Percentiles rank a stretch among this genome's conserved stretches.
Evolutionary conservation across 1,140 invertebrate species (phyloP).

Genomic region (Drosophila pallidifrons): DNA sequence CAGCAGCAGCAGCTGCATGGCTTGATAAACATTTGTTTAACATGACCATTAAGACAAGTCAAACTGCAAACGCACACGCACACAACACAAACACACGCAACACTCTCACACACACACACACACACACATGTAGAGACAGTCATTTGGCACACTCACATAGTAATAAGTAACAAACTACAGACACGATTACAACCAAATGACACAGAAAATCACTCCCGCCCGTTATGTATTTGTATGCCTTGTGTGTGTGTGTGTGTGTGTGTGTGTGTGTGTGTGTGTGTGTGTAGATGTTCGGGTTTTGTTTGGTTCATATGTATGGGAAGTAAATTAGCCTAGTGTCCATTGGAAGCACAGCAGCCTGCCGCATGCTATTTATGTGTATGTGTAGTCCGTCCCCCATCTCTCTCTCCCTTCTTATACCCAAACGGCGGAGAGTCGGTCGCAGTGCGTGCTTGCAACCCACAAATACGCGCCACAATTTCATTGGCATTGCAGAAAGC

Average conservation of each 20-base stretch:
- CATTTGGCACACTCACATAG: slow-evolving; percentile 57
- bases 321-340: slow-evolving; percentile 77
- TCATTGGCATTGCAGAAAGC: slow-evolving; percentile 56
- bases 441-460: slow-evolving; percentile 67
- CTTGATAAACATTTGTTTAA: slow-evolving; percentile 83
- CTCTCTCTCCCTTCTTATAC: neutral
- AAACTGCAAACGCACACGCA: slow-evolving; percentile 71
- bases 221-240: slow-evolving; percentile 52
- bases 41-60: slow-evolving; percentile 83
- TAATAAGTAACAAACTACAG: slow-evolving; percentile 83
- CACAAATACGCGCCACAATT: slow-evolving; percentile 75
- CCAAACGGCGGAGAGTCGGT: neutral
- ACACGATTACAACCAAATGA: slow-evolving; percentile 83
- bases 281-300: slow-evolving; percentile 42
- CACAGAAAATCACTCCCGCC: slow-evolving; percentile 79
- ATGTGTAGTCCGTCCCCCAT: slow-evolving; percentile 11
- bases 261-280: slow-evolving; percentile 15
- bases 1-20: slow-evolving; percentile 81
- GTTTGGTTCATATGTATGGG: slow-evolving; percentile 63
- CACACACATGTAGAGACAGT: slow-evolving; percentile 28
- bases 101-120: slow-evolving; percentile 23
- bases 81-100: slow-evolving; percentile 24
- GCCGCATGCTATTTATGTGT: slow-evolving; percentile 72
- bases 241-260: slow-evolving; percentile 18
- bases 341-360: slow-evolving; percentile 57